Evolutionary conservation across 2,797 vertebrate genomes (phyloP).

Genomic region (Aeoliscus strigatus): DNA sequence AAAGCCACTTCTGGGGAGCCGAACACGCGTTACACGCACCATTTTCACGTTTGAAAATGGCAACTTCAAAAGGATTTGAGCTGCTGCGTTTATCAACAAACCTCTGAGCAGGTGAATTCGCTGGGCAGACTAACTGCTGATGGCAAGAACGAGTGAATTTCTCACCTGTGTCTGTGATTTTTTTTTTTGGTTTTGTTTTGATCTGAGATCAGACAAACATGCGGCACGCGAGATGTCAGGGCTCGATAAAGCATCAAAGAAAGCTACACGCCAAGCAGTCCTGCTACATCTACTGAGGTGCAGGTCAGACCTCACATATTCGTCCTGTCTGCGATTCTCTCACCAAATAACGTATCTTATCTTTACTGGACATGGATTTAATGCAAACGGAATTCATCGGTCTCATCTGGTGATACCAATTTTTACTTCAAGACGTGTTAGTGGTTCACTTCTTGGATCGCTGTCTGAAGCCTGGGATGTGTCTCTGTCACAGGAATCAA

Average conservation of each 20-base stretch:
- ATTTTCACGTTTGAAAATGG: constrained; percentile 49
- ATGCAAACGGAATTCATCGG: constrained; percentile 4
- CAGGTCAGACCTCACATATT: constrained; percentile 52
- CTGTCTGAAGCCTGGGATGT: no score
- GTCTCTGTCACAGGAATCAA: no score
- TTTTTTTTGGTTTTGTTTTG: constrained; percentile 55
- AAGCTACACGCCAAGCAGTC: constrained; percentile 42
- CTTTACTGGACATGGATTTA: constrained; percentile 28
- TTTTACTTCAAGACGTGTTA: no score
- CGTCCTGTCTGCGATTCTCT: constrained; percentile 12
- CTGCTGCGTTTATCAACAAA: constrained; percentile 39
- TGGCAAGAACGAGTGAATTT: constrained; percentile 55
- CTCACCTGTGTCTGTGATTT: constrained; percentile 59
- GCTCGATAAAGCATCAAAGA: constrained; percentile 65
- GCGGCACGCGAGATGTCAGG: constrained; percentile 54
- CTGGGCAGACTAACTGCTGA: constrained; percentile 49
- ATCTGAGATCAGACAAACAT: constrained; percentile 68
- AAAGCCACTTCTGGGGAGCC: constrained; percentile 43
- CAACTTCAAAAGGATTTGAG: constrained; percentile 47
- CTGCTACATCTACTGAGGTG: constrained; percentile 48
- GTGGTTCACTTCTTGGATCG: no score
- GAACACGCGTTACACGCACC: constrained; percentile 32
- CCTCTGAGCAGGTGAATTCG: constrained; percentile 36
- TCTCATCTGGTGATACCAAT: no score
- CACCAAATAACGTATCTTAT: constrained; percentile 2